Percentiles rank a stretch among this genome's conserved stretches.
phyloP scores from a whole-genome alignment of 2,888 invertebrate genomes.

The Epistrophe eligans region DNA sequence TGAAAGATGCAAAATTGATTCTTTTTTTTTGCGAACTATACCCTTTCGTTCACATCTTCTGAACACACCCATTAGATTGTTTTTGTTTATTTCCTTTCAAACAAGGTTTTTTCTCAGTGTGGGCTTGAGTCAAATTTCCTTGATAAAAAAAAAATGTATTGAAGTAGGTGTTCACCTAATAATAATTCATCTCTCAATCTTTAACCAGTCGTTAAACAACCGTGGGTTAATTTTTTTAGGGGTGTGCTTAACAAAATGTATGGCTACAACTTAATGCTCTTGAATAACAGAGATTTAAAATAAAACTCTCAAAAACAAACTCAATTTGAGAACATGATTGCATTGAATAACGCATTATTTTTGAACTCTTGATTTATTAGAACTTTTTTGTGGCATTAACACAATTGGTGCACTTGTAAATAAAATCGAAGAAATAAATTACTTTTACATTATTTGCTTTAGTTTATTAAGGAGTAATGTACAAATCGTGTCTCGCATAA shows the following conservation, averaged over 20 bases:
- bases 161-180: no score
- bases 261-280: not conserved
- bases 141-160: not conserved
- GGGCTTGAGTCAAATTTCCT: not conserved
- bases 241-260: not conserved
- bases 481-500: slow-evolving; percentile 69
- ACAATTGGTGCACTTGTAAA: slow-evolving; percentile 37
- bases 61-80: no score
- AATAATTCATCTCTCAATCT: not conserved
- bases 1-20: no score
- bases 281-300: not conserved
- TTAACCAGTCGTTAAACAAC: no score
- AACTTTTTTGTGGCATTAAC: slow-evolving; percentile 24
- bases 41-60: no score
- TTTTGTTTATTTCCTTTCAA: no score
- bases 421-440: slow-evolving; percentile 48
- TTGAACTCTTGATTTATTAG: slow-evolving; percentile 44
- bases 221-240: not conserved
- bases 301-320: slow-evolving; percentile 3
- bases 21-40: no score
- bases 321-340: not conserved
- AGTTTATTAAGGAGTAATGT: slow-evolving; percentile 53
- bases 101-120: not conserved
- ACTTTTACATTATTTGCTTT: slow-evolving; percentile 31
- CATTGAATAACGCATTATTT: slow-evolving; percentile 7